phyloP scores from a whole-genome alignment of 1,140 invertebrate genomes.

The Micrasema minimum region DNA sequence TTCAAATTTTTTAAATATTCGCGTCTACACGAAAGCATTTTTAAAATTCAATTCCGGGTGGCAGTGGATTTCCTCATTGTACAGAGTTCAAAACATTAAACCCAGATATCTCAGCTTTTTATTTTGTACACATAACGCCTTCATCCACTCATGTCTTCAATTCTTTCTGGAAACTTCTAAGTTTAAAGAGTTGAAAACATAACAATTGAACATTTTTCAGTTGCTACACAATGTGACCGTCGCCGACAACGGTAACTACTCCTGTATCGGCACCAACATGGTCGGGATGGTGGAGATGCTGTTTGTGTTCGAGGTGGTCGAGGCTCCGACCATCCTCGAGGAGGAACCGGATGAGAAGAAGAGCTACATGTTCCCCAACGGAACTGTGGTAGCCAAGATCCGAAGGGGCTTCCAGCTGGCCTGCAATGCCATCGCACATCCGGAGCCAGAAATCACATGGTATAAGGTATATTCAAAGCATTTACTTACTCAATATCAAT shows the following conservation, averaged over 20 bases:
- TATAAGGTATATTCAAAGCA: slow-evolving; percentile 57
- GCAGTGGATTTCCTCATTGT: too few relatives aligned
- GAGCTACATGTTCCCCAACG: slow-evolving; percentile 8
- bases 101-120: too few relatives aligned
- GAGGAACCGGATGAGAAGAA: slow-evolving; percentile 53
- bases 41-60: too few relatives aligned
- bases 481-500: too few relatives aligned
- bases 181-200: too few relatives aligned
- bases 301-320: slow-evolving; percentile 58
- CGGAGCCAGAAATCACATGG: slow-evolving; percentile 61
- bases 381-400: slow-evolving; percentile 55
- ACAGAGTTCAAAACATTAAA: too few relatives aligned
- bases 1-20: too few relatives aligned
- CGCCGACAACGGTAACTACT: slow-evolving; percentile 61
- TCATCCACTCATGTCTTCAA: too few relatives aligned
- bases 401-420: slow-evolving; percentile 60
- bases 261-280: slow-evolving; percentile 62
- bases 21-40: too few relatives aligned
- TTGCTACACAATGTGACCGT: slow-evolving; percentile 58
- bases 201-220: too few relatives aligned
- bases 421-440: slow-evolving; percentile 61
- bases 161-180: neutral
- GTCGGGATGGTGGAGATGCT: slow-evolving; percentile 60
- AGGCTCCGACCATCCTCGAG: slow-evolving; percentile 57
- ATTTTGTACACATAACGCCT: too few relatives aligned